phyloP scores from a whole-genome alignment of 2,113 vertebrate species.

The Limnothrissa miodon region DNA sequence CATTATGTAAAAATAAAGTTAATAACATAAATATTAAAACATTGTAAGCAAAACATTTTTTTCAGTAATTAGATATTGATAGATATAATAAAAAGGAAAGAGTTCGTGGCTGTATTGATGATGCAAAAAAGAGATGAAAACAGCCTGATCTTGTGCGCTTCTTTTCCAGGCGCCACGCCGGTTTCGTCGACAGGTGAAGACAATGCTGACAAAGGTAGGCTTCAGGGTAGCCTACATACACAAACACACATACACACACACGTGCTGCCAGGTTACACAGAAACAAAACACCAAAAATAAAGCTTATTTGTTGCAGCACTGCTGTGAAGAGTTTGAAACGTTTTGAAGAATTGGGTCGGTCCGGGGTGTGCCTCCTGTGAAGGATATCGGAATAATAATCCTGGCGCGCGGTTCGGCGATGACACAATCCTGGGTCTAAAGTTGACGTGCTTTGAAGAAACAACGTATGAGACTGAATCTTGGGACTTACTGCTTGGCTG shows the following conservation, averaged over 20 bases:
- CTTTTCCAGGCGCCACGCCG: slow-evolving; percentile 60
- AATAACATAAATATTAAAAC: background rate
- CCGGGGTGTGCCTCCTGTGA: background rate
- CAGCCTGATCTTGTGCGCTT: background rate
- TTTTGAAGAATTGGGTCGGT: background rate
- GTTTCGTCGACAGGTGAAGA: slow-evolving; percentile 67
- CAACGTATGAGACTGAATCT: background rate
- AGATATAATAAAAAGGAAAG: too few species aligned
- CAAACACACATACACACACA: background rate
- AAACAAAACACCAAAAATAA: background rate
- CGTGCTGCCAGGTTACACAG: background rate
- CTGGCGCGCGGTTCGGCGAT: background rate
- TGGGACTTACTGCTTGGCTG: background rate
- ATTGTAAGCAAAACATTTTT: background rate
- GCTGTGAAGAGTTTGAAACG: background rate
- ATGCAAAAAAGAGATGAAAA: background rate
- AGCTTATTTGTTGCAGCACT: background rate
- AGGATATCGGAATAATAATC: background rate
- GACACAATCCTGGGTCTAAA: background rate
- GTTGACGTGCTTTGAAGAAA: background rate
- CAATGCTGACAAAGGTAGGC: slow-evolving; percentile 60
- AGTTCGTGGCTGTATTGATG: too few species aligned
- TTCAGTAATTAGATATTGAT: background rate
- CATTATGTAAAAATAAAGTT: background rate
- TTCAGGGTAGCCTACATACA: too few species aligned